Base-by-base conservation (phyloP, 2,888 invertebrate genomes). In the Sabellastarte sp. region DNA sequence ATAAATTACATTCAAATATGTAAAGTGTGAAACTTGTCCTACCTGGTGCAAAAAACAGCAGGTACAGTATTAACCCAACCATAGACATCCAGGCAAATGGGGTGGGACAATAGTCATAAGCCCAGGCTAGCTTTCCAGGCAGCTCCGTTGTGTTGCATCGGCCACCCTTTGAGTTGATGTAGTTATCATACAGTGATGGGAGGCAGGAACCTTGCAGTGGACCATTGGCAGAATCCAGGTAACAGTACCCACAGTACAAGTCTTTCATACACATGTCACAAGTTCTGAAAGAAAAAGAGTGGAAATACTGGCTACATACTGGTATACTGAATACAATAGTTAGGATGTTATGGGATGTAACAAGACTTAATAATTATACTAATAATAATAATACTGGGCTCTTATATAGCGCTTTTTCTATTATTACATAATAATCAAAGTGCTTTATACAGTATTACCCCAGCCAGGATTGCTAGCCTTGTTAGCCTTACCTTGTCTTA, bases 221-320 rank as follows among this genome's bases (percentile, higher is more conserved):
- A 1, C 72, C 73, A 24, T 65, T 60, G 2, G 56, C 63, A n/a
- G 50, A 3, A 60, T 79, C 77, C 3, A 73, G 65, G 67, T 78
- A 86, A 71, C 86, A 86, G 73, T 83, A 86, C 1, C 87, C 87
- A 73, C 87, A 87, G 30, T 77, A 73, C 26, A 78, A 72, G 63
- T 82, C 80, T 52, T 77, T 75, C 60, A 85, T 83, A 73, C 87
- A 87, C 41, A 77, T 76, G 67, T 84, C 79, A 70, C 86, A 86
- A 20, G 78, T 78, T 33, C 81, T 82, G 67, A 3, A 68, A 59
- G 5, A 24, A 24, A 26, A 10, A 20, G 10, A 20, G 10, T 20
- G 10, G 41, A 41, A 15, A 41, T 41, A 41, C 20, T 10, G 20
- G 41, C 5, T 20, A 41, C n/a, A n/a, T n/a, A n/a, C n/a, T n/a